phyloP scores from a whole-genome alignment of 1,140 invertebrate genomes.

The Diabrotica undecimpunctata region DNA sequence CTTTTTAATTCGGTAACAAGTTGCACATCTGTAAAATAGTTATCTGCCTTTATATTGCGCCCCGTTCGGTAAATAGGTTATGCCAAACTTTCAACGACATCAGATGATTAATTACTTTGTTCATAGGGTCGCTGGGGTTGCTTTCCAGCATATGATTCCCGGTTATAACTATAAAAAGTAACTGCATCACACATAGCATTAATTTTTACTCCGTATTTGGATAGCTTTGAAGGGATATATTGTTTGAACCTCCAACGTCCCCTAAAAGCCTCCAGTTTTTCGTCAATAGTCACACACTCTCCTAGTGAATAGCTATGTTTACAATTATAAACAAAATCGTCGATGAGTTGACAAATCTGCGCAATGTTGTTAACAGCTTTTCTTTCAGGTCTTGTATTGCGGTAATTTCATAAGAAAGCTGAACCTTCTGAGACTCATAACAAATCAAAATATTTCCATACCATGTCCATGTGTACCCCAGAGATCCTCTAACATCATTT shows the following conservation, averaged over 20 bases:
- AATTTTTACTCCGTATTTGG: neutral
- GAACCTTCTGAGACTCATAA: neutral
- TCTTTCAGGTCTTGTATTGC: neutral
- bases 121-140: neutral
- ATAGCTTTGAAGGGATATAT: neutral
- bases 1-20: neutral
- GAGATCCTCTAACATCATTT: neutral
- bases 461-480: neutral
- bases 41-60: neutral
- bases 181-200: neutral
- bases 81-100: neutral
- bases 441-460: neutral
- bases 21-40: neutral
- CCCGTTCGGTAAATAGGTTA: neutral
- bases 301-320: constrained; percentile 57
- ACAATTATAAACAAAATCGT: constrained; percentile 66
- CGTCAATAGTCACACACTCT: constrained; percentile 58
- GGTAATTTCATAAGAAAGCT: neutral
- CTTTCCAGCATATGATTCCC: neutral
- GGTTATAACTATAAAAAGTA: neutral
- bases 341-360: constrained; percentile 53
- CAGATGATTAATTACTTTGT: neutral
- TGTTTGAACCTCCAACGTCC: too few species aligned
- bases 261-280: too few species aligned
- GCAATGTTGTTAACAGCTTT: constrained; percentile 23